Base-by-base conservation (phyloP, 1,140 invertebrate species). In the Pogonus chalceus region DNA sequence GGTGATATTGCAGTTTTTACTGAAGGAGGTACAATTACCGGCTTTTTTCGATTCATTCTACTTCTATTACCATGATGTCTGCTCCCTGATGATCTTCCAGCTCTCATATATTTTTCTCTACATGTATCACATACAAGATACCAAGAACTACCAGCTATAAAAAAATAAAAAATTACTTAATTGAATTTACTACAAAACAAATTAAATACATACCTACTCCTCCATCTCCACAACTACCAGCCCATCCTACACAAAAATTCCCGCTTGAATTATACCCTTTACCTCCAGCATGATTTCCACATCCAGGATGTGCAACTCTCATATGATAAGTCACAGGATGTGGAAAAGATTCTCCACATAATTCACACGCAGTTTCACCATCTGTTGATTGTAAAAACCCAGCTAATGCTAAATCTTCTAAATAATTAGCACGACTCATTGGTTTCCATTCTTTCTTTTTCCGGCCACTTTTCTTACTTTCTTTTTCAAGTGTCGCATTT, bases 271-370 rank as follows among this genome's bases (percentile, higher is more conserved):
- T 92, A 69, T 93, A 94, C 1, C 91, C 91, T 67, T 90, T 90
- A 1, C 89, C 86, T 10, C 82, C 82, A n/a, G 90, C 85, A 56
- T 87, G 81, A 62, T 81, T 81, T 0, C 90, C 90, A 70, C 94
- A 96, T 1, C 94, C 94, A 2, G 88, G 87, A 76, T 97, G 94
- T 35, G 80, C 71, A 60, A 84, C 80, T 46, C 87, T 78, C 90
- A 98, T 94, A 68, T 98, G 94, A 59, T 90, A 88, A 0, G 90
- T 94, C 0, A 96, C 79, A 0, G 90, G 89, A 71, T 85, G 81
- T 51, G 88, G 79, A 62, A 84, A 82, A 66, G 76, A 76, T 49
- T 82, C 74, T 3, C 86, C 89, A 65, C 94, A 98, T 18, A 97
- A 74, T 68, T 97, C 94, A 69, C 94, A 98, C 23, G 78, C 66